These are phyloP conservation scores for Bellardia bayeri DNA, from an alignment of 2,888 invertebrate species.

Conservation along the genomic window DNA sequence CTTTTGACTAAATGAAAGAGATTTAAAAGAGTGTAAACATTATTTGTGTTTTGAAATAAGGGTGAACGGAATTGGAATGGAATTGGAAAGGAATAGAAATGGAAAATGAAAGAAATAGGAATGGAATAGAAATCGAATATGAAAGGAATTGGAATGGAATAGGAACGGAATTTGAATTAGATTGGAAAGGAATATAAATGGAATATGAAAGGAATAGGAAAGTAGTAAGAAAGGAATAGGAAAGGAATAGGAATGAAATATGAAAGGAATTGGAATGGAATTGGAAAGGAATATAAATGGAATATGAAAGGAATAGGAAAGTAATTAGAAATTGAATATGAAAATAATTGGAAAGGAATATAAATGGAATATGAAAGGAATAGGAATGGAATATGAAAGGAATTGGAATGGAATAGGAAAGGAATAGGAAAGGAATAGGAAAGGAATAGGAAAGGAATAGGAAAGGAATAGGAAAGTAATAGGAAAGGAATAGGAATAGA, in stretches of 20 bases:
- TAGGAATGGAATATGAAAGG: background rate
- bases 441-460: background rate
- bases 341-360: background rate
- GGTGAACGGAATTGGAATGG: background rate
- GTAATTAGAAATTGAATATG: background rate
- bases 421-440: background rate
- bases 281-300: background rate
- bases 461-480: background rate
- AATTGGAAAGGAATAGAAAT: background rate
- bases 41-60: no score
- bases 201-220: background rate
- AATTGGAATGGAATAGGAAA: background rate
- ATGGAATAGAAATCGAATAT: background rate
- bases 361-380: background rate
- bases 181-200: background rate
- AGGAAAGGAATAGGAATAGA: background rate
- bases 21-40: background rate
- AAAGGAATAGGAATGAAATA: background rate
- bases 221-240: background rate
- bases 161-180: background rate
- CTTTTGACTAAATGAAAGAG: conserved; percentile 14
- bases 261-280: background rate
- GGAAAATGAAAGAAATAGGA: background rate
- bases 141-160: background rate
- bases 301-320: background rate